phyloP scores from a whole-genome alignment of 2,797 vertebrate species.

The Phrynocephalus forsythii region DNA sequence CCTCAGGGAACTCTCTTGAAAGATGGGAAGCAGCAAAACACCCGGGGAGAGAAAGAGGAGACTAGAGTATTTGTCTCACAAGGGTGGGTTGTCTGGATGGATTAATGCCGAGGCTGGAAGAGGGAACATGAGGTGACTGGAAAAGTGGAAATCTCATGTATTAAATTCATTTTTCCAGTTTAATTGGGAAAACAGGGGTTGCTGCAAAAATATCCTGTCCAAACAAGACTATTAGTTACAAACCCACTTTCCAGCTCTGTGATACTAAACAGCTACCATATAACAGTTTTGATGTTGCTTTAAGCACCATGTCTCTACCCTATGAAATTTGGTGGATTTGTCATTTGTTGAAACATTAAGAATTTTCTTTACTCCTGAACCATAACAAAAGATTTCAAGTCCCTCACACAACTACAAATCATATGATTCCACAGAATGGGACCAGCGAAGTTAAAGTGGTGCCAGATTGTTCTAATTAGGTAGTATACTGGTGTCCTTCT shows the following conservation, averaged over 20 bases:
- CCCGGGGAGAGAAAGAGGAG: constrained; percentile 44
- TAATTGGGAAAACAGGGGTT: background rate
- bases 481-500: too few relatives aligned
- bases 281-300: too few relatives aligned
- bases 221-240: background rate
- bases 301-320: too few relatives aligned
- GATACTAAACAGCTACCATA: too few relatives aligned
- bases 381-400: too few relatives aligned
- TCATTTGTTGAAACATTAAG: too few relatives aligned
- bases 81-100: constrained; percentile 68
- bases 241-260: background rate
- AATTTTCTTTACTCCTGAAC: too few relatives aligned
- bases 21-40: constrained; percentile 46
- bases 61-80: constrained; percentile 62
- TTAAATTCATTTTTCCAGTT: constrained; percentile 72
- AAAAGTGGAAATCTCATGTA: constrained; percentile 83
- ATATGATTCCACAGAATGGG: background rate
- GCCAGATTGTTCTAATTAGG: too few relatives aligned
- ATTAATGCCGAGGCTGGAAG: constrained; percentile 80
- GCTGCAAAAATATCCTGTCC: background rate
- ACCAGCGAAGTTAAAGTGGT: too few relatives aligned
- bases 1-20: constrained; percentile 39
- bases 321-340: too few relatives aligned
- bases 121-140: constrained; percentile 86
- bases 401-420: too few relatives aligned